Base-by-base conservation (phyloP, 53 echinoderm and acorn worm genomes). In the Apostichopus leukothele region DNA sequence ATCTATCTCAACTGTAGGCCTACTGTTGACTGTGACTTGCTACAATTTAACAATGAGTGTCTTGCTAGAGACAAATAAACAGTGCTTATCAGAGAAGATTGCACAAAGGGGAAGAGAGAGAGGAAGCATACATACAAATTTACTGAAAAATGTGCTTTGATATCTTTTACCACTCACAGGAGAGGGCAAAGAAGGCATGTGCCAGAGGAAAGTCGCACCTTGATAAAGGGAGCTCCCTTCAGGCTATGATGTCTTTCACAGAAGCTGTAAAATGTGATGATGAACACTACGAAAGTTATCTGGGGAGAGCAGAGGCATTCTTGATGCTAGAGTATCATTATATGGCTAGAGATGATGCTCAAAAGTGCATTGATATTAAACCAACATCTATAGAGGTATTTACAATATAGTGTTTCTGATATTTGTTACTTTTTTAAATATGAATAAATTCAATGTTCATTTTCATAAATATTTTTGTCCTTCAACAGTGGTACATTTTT, bases 341-440 rank as follows among this genome's bases (percentile, higher is more conserved):
- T 50, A 52, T 87, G 86, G 86, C 86, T 19, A 71, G 73, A 73
- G 86, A 86, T 51, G 86, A 86, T 86, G 86, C 86, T 18, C 51
- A 71, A 52, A 86, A 74, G 22, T 74, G 74, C 20, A 87, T 74
- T 55, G 75, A 87, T n/a, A 6, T 75, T 18, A 87, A 26, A 87
- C 88, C 88, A 74, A 74, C 39, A 39, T 39, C 39, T 39, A 39
- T 39, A 39, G 39, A 39, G 39, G 39, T 39, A 39, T 39, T 39
- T 39, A 39, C 39, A 39, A 39, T 67, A n/a, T 16, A 67, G 68
- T 13, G n/a, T 67, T 67, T 67, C n/a, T 67, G 68, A 13, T 67
- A 16, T n/a, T 16, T n/a, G n/a, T 5, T 67, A 16, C 13, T 67
- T 67, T 3, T 67, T 67, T 16, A 67, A 67, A 4, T 16, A n/a